Base-by-base conservation (phyloP, 2,888 invertebrate species). In the Tinea pellionella region DNA sequence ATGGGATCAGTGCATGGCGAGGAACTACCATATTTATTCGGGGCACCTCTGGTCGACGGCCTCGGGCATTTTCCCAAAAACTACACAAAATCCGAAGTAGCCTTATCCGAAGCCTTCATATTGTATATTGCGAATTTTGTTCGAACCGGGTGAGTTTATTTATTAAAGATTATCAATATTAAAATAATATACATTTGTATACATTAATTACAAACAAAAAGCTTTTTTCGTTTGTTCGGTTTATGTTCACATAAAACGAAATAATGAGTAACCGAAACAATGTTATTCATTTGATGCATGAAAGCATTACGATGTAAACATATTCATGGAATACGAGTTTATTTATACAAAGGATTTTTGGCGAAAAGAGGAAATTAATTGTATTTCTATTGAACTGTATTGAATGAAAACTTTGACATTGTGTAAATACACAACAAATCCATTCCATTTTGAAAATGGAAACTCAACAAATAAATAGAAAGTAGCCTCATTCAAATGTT, bases 1-100 rank as follows among this genome's bases (percentile, higher is more conserved):
- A 94, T 96, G 92, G 96, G 96, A 15, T 95, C 96, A 0, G 95
- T 96, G 2, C 96, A 96, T 71, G 96, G 96, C 0, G 97, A 97
- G 78, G 97, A 97, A 70, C 83, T 97, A 63, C 94, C 96, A 0
- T 97, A 96, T 76, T 89, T 97, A 64, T 96, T 97, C 70, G 97
- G 97, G 37, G 96, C 96, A 9, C 96, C 97, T 2, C 83, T 97
- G 56, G 94, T 95, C 9, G 94, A 94, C 64, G 94, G 94, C 2
- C 90, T 90, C 74, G 93, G 90, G 65, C 94, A 95, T 80, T 96
- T 96, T 70, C 94, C 94, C 1, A 92, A 90, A 72, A 96, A 96
- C 87, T 97, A 95, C 80, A 95, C 96, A 9, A 93, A 93, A 78
- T 91, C 94, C 18, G 97, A 97, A 83, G 90, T 94, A 61, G 93